Conservation (phyloP, 2,888 invertebrate genomes). For the Ephialtes manifestator region DNA sequence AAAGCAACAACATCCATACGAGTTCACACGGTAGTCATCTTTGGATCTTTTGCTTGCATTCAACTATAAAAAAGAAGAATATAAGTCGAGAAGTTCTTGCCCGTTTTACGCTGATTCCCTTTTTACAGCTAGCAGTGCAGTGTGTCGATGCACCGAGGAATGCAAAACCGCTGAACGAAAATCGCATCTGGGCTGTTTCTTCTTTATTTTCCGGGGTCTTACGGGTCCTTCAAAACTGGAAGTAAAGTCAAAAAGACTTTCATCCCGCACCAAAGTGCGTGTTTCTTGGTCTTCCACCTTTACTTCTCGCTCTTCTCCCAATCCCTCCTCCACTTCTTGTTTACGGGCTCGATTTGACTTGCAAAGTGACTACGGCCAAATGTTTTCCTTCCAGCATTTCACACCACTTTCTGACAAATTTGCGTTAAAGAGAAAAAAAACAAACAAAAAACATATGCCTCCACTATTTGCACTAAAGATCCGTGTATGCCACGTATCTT, state of each 20-base stretch:
- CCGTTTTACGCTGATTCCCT: conserved; percentile 48
- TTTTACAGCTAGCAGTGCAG: conserved; percentile 54
- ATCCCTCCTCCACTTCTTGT: conserved; percentile 68
- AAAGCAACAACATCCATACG: not conserved
- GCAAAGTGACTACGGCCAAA: conserved; percentile 75
- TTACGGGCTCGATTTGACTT: conserved; percentile 81
- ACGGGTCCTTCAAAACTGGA: not conserved
- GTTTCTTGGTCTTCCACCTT: conserved; percentile 35
- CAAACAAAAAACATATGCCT: not conserved
- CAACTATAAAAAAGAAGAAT: conserved; percentile 62
- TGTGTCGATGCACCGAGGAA: conserved; percentile 19
- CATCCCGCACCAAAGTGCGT: not conserved
- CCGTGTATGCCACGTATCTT: not conserved
- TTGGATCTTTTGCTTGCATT: conserved; percentile 72
- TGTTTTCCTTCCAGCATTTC: conserved; percentile 36
- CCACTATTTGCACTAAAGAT: not conserved
- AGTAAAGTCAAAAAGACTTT: conserved; percentile 1
- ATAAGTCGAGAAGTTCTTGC: not conserved
- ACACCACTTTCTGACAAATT: not conserved
- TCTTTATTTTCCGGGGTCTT: conserved; percentile 17
- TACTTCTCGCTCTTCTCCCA: conserved; percentile 52
- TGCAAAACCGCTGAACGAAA: conserved; percentile 3
- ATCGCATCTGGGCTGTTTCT: conserved; percentile 1
- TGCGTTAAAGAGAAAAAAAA: conserved; percentile 7
- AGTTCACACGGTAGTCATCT: conserved; percentile 75